A percentile compares a stretch with the other conserved stretches of the same genome.
Evolutionary conservation across 2,888 invertebrate genomes (phyloP).

Genomic region (Coleophora deauratella): DNA sequence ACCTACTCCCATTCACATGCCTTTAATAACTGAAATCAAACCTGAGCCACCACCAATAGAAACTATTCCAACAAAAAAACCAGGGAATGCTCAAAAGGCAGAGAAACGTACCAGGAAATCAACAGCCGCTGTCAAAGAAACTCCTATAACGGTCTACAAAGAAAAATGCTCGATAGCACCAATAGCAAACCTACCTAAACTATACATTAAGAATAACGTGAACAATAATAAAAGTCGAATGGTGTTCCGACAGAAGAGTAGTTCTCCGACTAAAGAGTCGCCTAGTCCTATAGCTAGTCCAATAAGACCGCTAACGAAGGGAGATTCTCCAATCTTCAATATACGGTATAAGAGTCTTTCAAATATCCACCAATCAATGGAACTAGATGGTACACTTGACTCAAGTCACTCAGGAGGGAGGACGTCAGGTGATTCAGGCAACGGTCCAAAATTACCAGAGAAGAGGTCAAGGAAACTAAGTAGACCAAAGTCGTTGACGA

Average conservation of each 20-base stretch:
- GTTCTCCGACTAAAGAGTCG: conserved; percentile 81
- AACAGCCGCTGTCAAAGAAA: conserved; percentile 74
- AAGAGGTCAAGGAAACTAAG: conserved; percentile 87
- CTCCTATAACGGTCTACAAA: conserved; percentile 68
- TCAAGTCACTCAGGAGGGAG: conserved; percentile 92
- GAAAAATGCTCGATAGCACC: conserved; percentile 75
- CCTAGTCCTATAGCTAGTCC: conserved; percentile 76
- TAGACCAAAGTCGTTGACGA: conserved; percentile 88
- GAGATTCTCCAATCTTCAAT: conserved; percentile 84
- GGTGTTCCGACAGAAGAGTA: conserved; percentile 80
- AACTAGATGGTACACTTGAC: conserved; percentile 87
- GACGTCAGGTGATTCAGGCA: conserved; percentile 88
- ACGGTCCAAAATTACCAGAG: conserved; percentile 85
- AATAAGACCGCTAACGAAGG: conserved; percentile 72
- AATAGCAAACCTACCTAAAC: conserved; percentile 77
- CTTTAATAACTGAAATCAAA: conserved; percentile 75
- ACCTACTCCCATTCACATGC: conserved; percentile 71
- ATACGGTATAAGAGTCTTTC: conserved; percentile 81
- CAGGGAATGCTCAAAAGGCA: conserved; percentile 69
- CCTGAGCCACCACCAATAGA: conserved; percentile 94
- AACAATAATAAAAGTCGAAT: conserved; percentile 78
- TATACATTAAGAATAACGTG: conserved; percentile 84
- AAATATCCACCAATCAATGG: conserved; percentile 83
- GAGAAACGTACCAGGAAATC: conserved; percentile 84
- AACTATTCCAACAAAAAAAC: conserved; percentile 90